Base-by-base conservation (phyloP, 2,113 vertebrate species). In the Psittacula cyanocephala region DNA sequence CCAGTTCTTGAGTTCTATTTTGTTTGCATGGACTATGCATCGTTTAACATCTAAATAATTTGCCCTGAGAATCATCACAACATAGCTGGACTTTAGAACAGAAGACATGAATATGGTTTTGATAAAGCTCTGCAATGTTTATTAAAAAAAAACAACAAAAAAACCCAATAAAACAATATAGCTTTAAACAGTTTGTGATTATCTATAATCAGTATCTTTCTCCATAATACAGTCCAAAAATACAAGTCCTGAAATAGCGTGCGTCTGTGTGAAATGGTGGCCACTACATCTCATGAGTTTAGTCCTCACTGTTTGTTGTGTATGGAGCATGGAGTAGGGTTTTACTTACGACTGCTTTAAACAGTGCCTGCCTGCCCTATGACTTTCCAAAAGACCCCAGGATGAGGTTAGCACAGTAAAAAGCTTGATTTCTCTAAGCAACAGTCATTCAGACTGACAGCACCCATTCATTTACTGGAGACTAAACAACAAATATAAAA, bases 401-500 rank as follows among this genome's bases (percentile, higher is more conserved):
- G 80, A 94, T 95, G 93, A 97, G 96, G 96, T 95, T 97, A 95
- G 95, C 82, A 91, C 7, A 31, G 96, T 71, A 95, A 95, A 95
- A 93, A 96, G 70, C 90, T 96, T 96, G 35, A 62, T 96, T 95
- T 97, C 96, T 96, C 93, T 95, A 88, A 96, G 97, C 89, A 96
- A 70, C 93, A 84, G 95, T 97, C 92, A 96, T 96, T 97, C 97
- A 97, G 93, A 88, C 93, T 97, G 97, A 97, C 67, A 80, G 96
- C 94, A 89, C 64, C 87, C 95, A 97, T 97, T 98, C 93, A 92
- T 96, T 97, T 92, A 86, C 96, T 94, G 91, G 68, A 96, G 79
- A 92, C 64, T 93, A 96, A 98, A 98, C 95, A 97, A 97, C 97
- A 89, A 87, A 53, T 24, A 46, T 20, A 27, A 50, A 77, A 71